These are phyloP conservation scores for Mirounga angustirostris DNA, from an alignment of 2,113 vertebrate species.

Conservation along the genomic window DNA sequence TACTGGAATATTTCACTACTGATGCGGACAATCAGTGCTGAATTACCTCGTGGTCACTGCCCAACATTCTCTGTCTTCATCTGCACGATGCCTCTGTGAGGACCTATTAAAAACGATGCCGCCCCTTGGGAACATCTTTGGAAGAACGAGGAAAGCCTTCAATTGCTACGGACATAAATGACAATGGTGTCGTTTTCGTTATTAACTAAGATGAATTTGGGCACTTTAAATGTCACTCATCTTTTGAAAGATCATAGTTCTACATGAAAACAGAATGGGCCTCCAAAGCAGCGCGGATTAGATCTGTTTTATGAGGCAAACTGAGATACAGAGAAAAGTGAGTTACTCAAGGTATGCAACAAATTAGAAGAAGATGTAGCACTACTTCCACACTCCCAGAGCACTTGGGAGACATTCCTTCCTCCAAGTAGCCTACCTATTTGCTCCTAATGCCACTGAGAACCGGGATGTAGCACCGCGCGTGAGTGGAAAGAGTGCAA, in stretches of 20 bases:
- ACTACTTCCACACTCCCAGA: not conserved
- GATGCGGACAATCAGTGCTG: not conserved
- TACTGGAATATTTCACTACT: not conserved
- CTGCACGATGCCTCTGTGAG: not conserved
- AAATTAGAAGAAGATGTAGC: not conserved
- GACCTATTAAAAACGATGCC: not conserved
- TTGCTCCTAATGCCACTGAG: not conserved
- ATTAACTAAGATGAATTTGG: not conserved
- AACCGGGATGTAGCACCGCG: not conserved
- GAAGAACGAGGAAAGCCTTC: not conserved
- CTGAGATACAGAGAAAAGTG: not conserved
- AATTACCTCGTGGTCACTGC: not conserved
- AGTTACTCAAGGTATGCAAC: not conserved
- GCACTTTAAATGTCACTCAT: not conserved
- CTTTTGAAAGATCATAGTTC: conserved; percentile 30
- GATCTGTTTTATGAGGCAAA: not conserved
- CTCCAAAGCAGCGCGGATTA: not conserved
- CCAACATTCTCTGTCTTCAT: not conserved
- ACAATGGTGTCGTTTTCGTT: not conserved
- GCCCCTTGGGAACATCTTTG: not conserved
- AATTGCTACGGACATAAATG: not conserved
- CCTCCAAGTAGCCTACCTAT: not conserved
- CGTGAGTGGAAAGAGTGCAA: not conserved
- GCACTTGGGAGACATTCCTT: not conserved
- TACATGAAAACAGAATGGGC: conserved; percentile 17